A percentile compares a stretch with the other conserved stretches of the same genome.
These are phyloP conservation scores for Argya squamiceps DNA, from an alignment of 2,797 vertebrate genomes.

Conservation along the genomic window DNA sequence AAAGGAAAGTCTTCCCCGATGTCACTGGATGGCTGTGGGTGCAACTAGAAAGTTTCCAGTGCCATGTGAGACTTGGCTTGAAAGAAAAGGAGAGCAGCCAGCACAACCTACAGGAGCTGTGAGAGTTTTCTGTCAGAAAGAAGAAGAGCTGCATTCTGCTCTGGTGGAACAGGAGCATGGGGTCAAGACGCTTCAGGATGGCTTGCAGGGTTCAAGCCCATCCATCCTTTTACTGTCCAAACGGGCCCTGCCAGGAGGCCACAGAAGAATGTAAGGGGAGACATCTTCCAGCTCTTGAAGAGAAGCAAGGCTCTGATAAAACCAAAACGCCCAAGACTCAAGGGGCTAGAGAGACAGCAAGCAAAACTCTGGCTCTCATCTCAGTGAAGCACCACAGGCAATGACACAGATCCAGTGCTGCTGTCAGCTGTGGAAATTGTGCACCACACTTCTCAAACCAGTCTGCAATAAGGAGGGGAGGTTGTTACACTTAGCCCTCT, in stretches of 20 bases:
- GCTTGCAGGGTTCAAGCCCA: neutral
- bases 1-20: neutral
- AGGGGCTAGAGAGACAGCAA: neutral
- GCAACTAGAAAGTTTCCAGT: neutral
- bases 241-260: neutral
- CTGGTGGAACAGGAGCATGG: neutral
- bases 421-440: neutral
- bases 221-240: neutral
- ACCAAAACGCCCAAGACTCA: neutral
- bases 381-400: neutral
- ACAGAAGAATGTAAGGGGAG: neutral
- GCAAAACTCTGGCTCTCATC: neutral
- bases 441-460: neutral
- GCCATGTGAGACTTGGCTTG: accelerated
- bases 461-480: neutral
- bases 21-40: neutral
- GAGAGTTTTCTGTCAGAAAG: neutral
- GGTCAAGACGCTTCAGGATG: neutral
- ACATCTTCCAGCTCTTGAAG: neutral
- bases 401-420: neutral
- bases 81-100: neutral
- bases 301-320: accelerated
- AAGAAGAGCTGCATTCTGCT: neutral
- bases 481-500: neutral
- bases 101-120: neutral